Evolutionary conservation across 2,888 invertebrate species (phyloP), one percentile per base, ranked within the genome.

Genomic region (Lithosia quadra): DNA sequence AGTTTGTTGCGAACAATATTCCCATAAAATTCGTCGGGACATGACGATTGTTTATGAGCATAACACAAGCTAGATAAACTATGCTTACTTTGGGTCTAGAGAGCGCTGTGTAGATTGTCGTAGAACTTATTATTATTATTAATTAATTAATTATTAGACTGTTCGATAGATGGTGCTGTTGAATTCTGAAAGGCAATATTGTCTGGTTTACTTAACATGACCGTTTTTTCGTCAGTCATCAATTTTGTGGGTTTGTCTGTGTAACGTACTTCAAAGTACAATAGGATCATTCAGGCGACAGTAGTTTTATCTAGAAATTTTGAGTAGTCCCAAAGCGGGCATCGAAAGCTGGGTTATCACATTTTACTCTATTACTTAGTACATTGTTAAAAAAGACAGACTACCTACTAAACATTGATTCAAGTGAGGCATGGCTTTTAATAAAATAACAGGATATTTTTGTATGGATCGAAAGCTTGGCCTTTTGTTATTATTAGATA

Each of bases 401-500:
- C 7, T n/a, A 56, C 2, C 43, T 67, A 69, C 15, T n/a, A 15
- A 39, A 15, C 15, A 13, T 69, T 34, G 63, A 69, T 69, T 53
- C n/a, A 11, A 60, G 56, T 59, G 53, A 63, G 63, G 56, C 43
- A 60, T 68, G 15, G 28, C n/a, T 65, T 68, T 63, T 61, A n/a
- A 68, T 69, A 64, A 78, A 68, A 67, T 59, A 69, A 18, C 65
- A 65, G 43, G 65, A 59, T 77, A 76, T 77, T 73, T 79, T 68
- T 71, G 74, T 72, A 64, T 15, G 63, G 72, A 72, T 72, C 71
- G 70, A 74, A 73, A 65, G 64, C 71, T 72, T 72, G 80, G 61
- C 80, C 72, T 80, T 79, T 80, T 22, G 58, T 63, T 80, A 80
- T 80, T 70, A 77, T 77, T 80, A 80, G 80, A 72, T 58, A 65